Evolutionary conservation across 2,888 invertebrate genomes (phyloP), one percentile per base, ranked within the genome.

Genomic region (Dascillus cervinus): DNA sequence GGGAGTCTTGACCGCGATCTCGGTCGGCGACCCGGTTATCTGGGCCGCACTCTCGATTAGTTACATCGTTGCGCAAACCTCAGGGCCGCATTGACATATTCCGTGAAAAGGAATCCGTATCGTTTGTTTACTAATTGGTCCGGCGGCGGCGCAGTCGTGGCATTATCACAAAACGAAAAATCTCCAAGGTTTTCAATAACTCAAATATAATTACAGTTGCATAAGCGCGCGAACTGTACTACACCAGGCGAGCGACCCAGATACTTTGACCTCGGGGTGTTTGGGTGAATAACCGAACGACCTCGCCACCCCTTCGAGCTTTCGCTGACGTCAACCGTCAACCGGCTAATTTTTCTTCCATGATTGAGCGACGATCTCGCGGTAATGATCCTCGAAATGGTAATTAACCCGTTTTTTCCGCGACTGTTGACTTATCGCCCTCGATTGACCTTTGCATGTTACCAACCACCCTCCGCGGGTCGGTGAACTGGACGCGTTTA

Each of bases 1-100:
- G 41, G 32, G 43, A 63, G 60, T 56, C 53, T 60, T 58, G 58
- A 60, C 62, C 63, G 59, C 63, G 60, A 56, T 64, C 61, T 45
- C 41, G 54, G 56, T 56, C 59, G 47, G 43, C 48, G 55, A 55
- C 54, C 52, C 47, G 44, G 33, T 43, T 43, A 53, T 50, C 54
- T 50, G 55, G 55, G 56, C 47, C 55, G 49, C 52, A 52, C 55
- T 55, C 55, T 55, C 55, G 50, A 49, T 53, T 44, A 26, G 43
- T 49, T 49, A 42, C 46, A 43, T 44, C 44, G 42, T 38, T 41
- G 38, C 44, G 46, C 39, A 37, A 44, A 46, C 39, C 32, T 28
- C 45, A 45, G 45, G 43, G 40, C 37, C 42, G 42, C 32, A 44
- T 26, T 27, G 25, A 27, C 22, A 19, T 22, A 26, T 25, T 33